Evolutionary conservation across 2,113 vertebrate genomes (phyloP).

Genomic region (Sula dactylatra): DNA sequence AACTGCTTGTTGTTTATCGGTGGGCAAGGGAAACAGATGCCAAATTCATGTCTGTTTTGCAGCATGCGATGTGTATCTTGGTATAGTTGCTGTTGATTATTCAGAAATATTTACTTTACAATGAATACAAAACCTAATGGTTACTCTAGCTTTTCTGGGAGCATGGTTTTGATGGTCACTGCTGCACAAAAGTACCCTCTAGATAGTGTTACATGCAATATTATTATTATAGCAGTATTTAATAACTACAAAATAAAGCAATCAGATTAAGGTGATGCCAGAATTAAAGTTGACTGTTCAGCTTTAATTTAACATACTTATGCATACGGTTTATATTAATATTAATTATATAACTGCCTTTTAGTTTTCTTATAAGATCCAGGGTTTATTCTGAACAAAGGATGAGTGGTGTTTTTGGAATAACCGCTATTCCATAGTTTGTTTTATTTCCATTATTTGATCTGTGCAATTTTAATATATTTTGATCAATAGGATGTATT

Average conservation of each 20-base stretch:
- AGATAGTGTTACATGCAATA: background rate
- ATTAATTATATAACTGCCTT: background rate
- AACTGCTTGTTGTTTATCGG: background rate
- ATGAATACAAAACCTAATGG: background rate
- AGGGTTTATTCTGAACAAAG: background rate
- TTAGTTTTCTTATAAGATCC: background rate
- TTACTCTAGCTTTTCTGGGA: background rate
- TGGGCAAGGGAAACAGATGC: background rate
- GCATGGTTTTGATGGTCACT: background rate
- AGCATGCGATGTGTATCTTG: background rate
- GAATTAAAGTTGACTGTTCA: background rate
- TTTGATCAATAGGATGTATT: background rate
- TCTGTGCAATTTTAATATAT: background rate
- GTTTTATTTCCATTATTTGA: background rate
- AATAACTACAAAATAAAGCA: background rate
- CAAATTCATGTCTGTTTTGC: slow-evolving; percentile 15
- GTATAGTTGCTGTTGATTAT: background rate
- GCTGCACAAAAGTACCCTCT: background rate
- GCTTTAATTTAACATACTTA: background rate
- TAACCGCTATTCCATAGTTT: background rate
- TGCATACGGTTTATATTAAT: background rate
- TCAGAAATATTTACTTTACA: background rate
- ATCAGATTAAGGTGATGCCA: background rate
- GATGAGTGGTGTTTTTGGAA: background rate
- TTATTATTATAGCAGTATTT: background rate